A percentile compares a stretch with the other conserved stretches of the same genome.
Evolutionary conservation across 2,113 vertebrate species (phyloP).

Genomic region (Notechis scutatus): DNA sequence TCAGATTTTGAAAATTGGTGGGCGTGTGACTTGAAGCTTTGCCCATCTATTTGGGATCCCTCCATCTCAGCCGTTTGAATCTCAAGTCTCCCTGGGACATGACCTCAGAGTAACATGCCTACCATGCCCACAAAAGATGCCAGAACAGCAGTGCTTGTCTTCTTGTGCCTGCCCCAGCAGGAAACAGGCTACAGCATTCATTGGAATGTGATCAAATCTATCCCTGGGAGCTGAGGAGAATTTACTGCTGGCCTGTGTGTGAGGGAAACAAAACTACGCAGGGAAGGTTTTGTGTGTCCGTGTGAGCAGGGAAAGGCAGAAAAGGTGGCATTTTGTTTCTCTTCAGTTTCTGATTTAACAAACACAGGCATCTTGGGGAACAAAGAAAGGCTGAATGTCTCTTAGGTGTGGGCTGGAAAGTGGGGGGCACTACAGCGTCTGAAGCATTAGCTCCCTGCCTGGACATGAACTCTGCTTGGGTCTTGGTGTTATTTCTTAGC

Average conservation of each 20-base stretch:
- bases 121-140: background rate
- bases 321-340: background rate
- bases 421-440: background rate
- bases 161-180: constrained; percentile 7
- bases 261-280: constrained; percentile 1
- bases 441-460: background rate
- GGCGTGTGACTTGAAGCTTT: background rate
- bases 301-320: background rate
- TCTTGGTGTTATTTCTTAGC: background rate
- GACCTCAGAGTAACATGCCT: background rate
- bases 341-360: background rate
- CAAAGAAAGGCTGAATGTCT: background rate
- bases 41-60: background rate
- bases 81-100: background rate
- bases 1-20: background rate
- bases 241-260: constrained; percentile 24
- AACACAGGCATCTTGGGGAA: background rate
- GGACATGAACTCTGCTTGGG: background rate
- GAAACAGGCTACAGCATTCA: constrained; percentile 18
- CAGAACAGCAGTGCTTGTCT: background rate
- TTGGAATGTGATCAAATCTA: constrained; percentile 10
- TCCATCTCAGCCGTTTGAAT: background rate
- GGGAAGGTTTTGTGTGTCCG: background rate
- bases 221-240: constrained; percentile 5
- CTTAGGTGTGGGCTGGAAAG: background rate